These are phyloP conservation scores for Teinopalpus imperialis DNA, from an alignment of 2,888 invertebrate species.

Conservation along the genomic window DNA sequence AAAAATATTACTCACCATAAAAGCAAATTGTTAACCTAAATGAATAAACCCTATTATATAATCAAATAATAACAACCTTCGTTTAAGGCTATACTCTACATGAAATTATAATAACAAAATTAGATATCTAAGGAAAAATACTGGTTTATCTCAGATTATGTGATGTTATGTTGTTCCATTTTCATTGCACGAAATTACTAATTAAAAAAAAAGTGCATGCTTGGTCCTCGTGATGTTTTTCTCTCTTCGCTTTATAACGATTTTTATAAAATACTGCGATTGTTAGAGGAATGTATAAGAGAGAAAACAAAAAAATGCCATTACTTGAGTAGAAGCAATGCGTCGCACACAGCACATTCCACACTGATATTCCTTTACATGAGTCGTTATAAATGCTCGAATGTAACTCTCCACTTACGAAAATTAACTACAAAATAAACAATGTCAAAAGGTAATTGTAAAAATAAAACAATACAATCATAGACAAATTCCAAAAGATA, in stretches of 20 bases:
- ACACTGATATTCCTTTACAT: constrained; percentile 30
- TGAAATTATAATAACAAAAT: constrained; percentile 11
- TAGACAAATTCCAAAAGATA: constrained; percentile 45
- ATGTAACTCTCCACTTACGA: constrained; percentile 45
- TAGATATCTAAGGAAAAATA: constrained; percentile 21
- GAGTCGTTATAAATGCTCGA: constrained; percentile 65
- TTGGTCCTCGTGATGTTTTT: constrained; percentile 35
- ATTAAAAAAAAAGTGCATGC: constrained; percentile 28
- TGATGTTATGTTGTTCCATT: constrained; percentile 6
- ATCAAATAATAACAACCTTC: constrained; percentile 26
- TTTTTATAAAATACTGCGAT: constrained; percentile 36
- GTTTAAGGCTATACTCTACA: constrained; percentile 7
- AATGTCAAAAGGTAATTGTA: constrained; percentile 51
- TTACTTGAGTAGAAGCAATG: constrained; percentile 29
- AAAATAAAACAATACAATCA: constrained; percentile 43
- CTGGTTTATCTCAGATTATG: constrained; percentile 13
- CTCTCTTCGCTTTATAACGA: constrained; percentile 19
- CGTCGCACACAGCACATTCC: background rate
- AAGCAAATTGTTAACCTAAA: constrained; percentile 59
- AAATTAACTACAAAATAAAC: constrained; percentile 53
- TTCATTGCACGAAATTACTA: constrained; percentile 1
- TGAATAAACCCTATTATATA: constrained; percentile 10
- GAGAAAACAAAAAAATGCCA: constrained; percentile 42
- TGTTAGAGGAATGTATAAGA: constrained; percentile 50
- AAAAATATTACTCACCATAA: constrained; percentile 43